These are phyloP conservation scores for Erinaceus europaeus DNA, from an alignment of 2,113 vertebrate species.

Conservation along the genomic window DNA sequence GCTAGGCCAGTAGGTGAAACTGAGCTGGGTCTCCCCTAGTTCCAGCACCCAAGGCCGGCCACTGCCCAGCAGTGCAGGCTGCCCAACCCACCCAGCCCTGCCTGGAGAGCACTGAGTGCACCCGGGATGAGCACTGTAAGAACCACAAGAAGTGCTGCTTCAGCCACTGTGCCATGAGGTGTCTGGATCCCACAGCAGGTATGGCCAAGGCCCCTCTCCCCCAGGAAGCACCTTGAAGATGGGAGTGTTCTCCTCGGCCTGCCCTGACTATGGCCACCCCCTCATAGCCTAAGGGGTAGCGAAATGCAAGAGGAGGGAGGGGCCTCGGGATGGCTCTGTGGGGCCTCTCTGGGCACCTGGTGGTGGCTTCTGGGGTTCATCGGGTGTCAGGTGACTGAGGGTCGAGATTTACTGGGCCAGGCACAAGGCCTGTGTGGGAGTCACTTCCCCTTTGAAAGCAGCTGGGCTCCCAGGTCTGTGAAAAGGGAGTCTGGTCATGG, in stretches of 20 bases:
- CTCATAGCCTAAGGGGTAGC: background rate
- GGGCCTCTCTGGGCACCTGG: background rate
- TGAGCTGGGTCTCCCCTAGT: background rate
- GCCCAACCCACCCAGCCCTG: fast-evolving
- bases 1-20: too few species aligned
- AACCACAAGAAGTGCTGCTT: background rate
- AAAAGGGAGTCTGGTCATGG: background rate
- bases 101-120: fast-evolving
- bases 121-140: fast-evolving
- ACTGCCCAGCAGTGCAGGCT: background rate
- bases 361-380: background rate
- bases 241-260: too few species aligned
- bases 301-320: background rate
- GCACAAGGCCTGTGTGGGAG: background rate
- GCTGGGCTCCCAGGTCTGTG: background rate
- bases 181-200: background rate
- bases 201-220: background rate
- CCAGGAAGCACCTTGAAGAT: background rate
- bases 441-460: background rate
- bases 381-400: too few species aligned
- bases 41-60: background rate
- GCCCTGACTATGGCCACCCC: background rate
- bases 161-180: background rate
- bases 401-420: too few species aligned
- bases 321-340: background rate